Evolutionary conservation across 37 sponge, comb jelly and placozoan genomes (phyloP), one percentile per base, ranked within the genome.

Genomic region (Eunapius fragilis): DNA sequence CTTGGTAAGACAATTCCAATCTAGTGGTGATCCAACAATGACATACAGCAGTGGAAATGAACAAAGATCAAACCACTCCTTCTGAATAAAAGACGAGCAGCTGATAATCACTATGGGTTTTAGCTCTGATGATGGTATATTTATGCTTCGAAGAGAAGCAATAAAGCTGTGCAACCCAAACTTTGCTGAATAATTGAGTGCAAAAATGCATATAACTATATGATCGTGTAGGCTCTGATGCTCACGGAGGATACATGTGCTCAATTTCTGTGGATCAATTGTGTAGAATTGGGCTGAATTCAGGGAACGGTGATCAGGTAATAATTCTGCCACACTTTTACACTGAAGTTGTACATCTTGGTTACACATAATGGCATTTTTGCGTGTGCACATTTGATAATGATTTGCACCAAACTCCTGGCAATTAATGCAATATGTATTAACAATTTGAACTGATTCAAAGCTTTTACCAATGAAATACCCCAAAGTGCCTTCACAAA

Each of bases 141-240:
- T 28, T 12, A 67, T 89, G 41, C 27, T 37, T 30, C 87, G 47
- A 24, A 94, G 81, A 13, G 92, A 93, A 0, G 31, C n/a, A 3
- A 91, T 58, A 35, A 96, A 89, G 77, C 69, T 85, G 58, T 78
- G 67, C 22, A 96, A 80, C 27, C 88, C 80, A 19, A 96, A 71
- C 0, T 71, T 71, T 22, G 91, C 78, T 0, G 96, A 92, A 10
- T 88, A 69, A 28, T 74, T n/a, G 22, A 82, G 70, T 34, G 92
- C 91, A 87, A 96, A 91, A 37, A 93, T 72, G 34, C 96, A 96
- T 28, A 96, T 79, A 71, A 96, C 85, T 30, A 93, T 80, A 36
- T 96, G 96, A 47, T 93, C 76, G 22, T 79, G 71, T 10, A 86
- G 45, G 7, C 70, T 50, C 26, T 67, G 33, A 13, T 58, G 58